phyloP scores from a whole-genome alignment of 2,888 invertebrate genomes.

The Acrobasis repandana region DNA sequence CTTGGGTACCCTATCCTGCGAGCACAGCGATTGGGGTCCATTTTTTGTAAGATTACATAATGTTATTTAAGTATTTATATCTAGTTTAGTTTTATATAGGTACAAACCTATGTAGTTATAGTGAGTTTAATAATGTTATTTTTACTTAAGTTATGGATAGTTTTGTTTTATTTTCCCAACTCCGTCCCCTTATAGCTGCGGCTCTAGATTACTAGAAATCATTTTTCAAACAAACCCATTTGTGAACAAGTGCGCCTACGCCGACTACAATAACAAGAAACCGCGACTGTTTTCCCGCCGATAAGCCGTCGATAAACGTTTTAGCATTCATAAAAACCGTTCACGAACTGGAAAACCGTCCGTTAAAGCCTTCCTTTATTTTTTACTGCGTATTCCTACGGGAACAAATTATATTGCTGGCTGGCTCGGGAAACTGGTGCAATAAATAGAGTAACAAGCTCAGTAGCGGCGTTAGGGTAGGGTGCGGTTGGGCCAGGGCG shows the following conservation, averaged over 20 bases:
- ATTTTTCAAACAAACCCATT: not conserved
- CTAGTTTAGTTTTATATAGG: no score
- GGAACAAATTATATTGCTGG: constrained; percentile 12
- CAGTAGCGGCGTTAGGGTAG: no score
- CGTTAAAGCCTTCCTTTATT: constrained; percentile 6
- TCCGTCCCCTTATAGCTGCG: no score
- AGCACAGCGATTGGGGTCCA: no score
- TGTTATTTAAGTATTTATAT: no score
- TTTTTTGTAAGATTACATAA: no score
- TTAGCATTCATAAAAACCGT: constrained; percentile 9
- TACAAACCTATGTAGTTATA: no score
- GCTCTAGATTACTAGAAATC: not conserved
- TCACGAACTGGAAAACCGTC: constrained; percentile 6
- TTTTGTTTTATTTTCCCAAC: no score
- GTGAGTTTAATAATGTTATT: no score
- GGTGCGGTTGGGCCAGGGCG: no score
- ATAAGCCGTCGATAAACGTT: constrained; percentile 9
- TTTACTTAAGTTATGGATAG: no score
- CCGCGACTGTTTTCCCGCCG: not conserved
- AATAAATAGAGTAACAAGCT: constrained; percentile 13
- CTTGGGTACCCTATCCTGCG: no score
- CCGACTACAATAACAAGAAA: not conserved
- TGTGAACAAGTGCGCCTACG: not conserved
- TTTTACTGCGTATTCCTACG: constrained; percentile 4
- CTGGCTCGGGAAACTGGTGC: constrained; percentile 6